These are phyloP conservation scores for Melanotaenia duboulayi DNA, from an alignment of 2,113 vertebrate species.

Conservation along the genomic window DNA sequence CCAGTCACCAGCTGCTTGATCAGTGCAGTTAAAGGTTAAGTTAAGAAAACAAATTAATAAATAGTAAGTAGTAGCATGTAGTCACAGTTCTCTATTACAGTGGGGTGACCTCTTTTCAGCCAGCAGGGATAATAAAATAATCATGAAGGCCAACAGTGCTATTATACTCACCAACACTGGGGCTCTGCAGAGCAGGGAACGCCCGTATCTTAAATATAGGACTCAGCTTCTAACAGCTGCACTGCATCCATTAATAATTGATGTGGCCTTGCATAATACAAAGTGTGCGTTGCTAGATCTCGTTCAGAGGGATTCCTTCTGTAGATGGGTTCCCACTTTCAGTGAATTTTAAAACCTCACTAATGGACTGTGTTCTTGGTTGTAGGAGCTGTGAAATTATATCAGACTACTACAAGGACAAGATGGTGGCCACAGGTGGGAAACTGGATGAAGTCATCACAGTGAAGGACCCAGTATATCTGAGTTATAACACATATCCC, in stretches of 20 bases:
- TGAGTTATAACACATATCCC: too few species aligned
- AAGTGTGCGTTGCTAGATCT: constrained; percentile 24
- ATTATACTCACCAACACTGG: constrained; percentile 33
- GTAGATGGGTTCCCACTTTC: constrained; percentile 49
- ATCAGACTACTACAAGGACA: neutral
- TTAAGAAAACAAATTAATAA: neutral
- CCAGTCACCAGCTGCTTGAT: too few species aligned
- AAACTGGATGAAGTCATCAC: neutral
- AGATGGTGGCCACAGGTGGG: neutral
- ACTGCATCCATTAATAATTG: constrained; percentile 61
- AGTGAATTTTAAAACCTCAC: constrained; percentile 1
- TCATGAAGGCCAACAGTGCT: constrained; percentile 45
- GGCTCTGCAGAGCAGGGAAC: constrained; percentile 4
- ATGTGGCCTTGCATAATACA: constrained; percentile 66
- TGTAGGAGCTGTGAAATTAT: neutral
- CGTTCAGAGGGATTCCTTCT: constrained; percentile 51
- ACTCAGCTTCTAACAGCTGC: constrained; percentile 31
- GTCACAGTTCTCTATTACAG: neutral
- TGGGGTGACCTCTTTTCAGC: constrained; percentile 5
- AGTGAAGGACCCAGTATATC: neutral
- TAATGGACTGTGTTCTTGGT: neutral
- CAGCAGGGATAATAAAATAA: constrained; percentile 49
- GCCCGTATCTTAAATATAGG: constrained; percentile 51
- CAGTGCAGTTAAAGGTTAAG: too few species aligned
- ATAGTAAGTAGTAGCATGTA: neutral